Base-by-base conservation (phyloP, 2,797 vertebrate species). In the Phoxinus dragarum region DNA sequence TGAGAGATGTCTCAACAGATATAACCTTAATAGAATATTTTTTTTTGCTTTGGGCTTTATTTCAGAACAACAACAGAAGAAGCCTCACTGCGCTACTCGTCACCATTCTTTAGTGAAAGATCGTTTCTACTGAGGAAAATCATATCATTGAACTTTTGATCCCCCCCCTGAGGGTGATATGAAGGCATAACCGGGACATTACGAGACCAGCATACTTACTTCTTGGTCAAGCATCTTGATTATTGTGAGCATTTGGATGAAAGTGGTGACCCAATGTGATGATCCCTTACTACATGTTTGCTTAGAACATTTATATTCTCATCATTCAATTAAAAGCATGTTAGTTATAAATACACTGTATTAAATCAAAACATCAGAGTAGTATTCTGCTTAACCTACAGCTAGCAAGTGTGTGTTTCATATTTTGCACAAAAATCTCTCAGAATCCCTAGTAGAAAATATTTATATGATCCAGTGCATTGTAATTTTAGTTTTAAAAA, bases 301-400 rank as follows among this genome's bases (percentile, higher is more conserved):
- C 72, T 72, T 52, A 40, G 79, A 73, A 47, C 61, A 42, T 85
- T 83, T 87, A 72, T 86, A 72, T 59, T 36, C 36, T 80, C 16
- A 27, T 81, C 12, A 34, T 67, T 69, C 76, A 77, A 72, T 77
- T 83, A 47, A 67, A 36, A 80, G 80, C 27, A 67, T 67, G 44
- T 73, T 84, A 86, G 21, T 83, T 72, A 47, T 56, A 61, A 64
- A 59, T 68, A 80, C 61, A 80, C 3, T n/a, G 11, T 14, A 71
- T 75, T n/a, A 80, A 82, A 54, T 34, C 3, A 64, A 82, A 59
- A 84, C 49, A 72, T 76, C 64, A 78, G 47, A 71, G 81, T 75
- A 73, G 42, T 77, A 52, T 66, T 42, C 44, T 49, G n/a, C 31
- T 31, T 72, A 67, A 79, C 17, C 23, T 19, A 75, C 38, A 12